A percentile compares a stretch with the other conserved stretches of the same genome.
phyloP scores from a whole-genome alignment of 2,113 vertebrate genomes.

The Crotalus viridis region DNA sequence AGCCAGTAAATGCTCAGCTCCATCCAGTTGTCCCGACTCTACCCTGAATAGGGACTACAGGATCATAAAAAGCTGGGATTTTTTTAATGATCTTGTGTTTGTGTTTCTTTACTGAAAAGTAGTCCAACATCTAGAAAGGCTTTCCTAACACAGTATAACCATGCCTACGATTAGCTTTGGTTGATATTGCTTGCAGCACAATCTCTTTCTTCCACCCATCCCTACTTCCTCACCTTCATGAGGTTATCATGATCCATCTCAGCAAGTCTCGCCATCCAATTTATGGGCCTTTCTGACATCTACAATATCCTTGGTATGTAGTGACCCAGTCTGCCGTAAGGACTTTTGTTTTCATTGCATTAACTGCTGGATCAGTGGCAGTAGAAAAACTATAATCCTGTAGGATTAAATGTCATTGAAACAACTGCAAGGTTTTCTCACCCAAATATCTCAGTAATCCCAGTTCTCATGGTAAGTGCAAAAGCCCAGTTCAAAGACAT shows the following conservation, averaged over 20 bases:
- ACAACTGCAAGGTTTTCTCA: constrained; percentile 62
- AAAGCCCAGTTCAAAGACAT: constrained; percentile 62
- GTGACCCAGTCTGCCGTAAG: not conserved
- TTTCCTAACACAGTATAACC: not conserved
- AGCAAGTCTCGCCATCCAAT: not conserved
- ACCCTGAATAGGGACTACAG: not conserved
- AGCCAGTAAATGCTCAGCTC: not conserved
- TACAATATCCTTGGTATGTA: not conserved
- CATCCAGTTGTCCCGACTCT: not conserved
- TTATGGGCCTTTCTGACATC: constrained; percentile 17
- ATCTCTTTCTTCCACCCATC: not conserved
- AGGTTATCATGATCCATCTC: not conserved
- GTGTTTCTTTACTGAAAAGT: not conserved
- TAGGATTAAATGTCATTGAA: constrained; percentile 49
- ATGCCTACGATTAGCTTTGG: not conserved
- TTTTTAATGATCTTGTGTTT: not conserved
- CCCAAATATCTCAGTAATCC: constrained; percentile 60
- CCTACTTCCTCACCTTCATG: not conserved
- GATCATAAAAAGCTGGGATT: not conserved
- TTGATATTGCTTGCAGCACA: not conserved
- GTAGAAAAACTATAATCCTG: constrained; percentile 33
- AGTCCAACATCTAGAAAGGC: not conserved
- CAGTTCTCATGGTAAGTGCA: constrained; percentile 63
- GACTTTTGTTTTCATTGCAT: constrained; percentile 17
- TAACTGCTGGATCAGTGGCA: constrained; percentile 34